Percentiles rank a stretch among this genome's conserved stretches.
phyloP scores from a whole-genome alignment of 2,113 vertebrate genomes.

The Morphnarchus princeps region DNA sequence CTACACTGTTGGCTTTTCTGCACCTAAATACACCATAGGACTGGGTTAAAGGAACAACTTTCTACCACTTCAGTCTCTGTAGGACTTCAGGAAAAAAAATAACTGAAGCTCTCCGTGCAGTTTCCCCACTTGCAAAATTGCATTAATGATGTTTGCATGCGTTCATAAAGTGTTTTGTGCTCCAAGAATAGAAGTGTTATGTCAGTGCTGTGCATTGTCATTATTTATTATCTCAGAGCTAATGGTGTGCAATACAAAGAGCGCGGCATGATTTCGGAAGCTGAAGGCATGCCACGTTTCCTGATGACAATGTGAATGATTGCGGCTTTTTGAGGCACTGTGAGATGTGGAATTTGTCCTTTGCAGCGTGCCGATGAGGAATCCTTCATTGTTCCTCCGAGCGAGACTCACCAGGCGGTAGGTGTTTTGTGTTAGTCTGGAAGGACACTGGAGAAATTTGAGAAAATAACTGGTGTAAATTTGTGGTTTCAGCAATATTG shows the following conservation, averaged over 20 bases:
- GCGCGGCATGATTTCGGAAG: background rate
- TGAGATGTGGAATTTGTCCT: background rate
- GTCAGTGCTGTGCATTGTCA: background rate
- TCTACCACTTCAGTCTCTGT: background rate
- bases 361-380: background rate
- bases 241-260: background rate
- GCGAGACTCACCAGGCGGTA: background rate
- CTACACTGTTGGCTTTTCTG: background rate
- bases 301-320: background rate
- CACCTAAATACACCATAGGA: accelerated
- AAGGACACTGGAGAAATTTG: background rate
- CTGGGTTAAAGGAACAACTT: background rate
- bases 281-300: background rate
- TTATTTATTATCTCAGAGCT: background rate
- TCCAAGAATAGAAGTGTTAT: background rate
- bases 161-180: background rate
- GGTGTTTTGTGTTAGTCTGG: background rate
- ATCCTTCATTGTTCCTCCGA: background rate
- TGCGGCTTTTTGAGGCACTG: background rate
- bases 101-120: background rate
- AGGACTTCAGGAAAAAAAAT: background rate
- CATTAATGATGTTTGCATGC: background rate
- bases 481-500: background rate
- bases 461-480: background rate
- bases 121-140: background rate